Conservation (phyloP, 2,797 vertebrate genomes). For the Helarctos malayanus region DNA sequence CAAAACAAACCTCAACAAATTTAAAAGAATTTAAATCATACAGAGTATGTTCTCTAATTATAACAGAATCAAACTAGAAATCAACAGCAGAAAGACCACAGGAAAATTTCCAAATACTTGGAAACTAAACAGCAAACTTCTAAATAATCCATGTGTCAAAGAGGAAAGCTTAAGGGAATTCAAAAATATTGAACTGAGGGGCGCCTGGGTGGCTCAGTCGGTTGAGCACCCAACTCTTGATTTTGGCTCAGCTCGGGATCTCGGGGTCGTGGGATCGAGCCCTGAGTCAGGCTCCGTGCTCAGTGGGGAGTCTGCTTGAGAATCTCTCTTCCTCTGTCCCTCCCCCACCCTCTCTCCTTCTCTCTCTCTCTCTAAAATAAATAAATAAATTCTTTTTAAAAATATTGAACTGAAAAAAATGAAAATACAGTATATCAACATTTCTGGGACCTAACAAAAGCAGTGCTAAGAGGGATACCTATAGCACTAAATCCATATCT, state of each 20-base stretch:
- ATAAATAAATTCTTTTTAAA: background rate
- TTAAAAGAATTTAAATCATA: background rate
- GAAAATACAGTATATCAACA: background rate
- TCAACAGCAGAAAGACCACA: background rate
- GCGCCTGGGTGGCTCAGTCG: background rate
- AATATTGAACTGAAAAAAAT: constrained; percentile 1
- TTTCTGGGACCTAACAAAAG: background rate
- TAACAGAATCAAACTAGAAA: background rate
- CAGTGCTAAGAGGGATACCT: background rate
- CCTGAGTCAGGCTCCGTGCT: no score
- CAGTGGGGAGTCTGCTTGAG: no score
- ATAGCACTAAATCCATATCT: background rate
- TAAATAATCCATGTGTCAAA: background rate
- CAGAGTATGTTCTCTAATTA: background rate
- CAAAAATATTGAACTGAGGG: background rate
- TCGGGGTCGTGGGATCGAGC: no score
- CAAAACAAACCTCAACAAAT: background rate
- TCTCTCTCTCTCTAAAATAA: background rate
- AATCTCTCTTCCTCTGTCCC: no score
- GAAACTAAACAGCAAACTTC: background rate
- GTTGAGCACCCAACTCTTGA: background rate
- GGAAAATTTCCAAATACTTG: background rate
- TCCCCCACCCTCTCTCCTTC: no score
- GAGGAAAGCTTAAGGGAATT: background rate
- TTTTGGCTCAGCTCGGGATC: background rate